These are phyloP conservation scores for Plebejus anna DNA, from an alignment of 2,888 invertebrate species.

Conservation along the genomic window DNA sequence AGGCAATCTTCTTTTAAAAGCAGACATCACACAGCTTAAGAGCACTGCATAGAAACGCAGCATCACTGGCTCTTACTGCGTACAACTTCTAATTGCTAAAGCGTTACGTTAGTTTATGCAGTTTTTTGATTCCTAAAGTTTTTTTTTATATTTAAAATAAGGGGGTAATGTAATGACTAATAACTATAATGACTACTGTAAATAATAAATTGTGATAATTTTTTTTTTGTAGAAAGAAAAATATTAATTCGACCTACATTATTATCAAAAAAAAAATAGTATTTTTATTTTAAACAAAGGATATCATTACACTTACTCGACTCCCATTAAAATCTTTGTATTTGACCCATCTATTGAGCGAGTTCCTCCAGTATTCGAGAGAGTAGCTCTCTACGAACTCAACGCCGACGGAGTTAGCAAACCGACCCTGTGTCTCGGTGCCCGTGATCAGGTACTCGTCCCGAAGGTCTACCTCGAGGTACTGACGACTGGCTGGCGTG, in stretches of 20 bases:
- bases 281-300: no score
- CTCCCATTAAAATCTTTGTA: constrained; percentile 89
- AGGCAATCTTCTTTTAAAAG: background rate
- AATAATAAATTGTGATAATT: no score
- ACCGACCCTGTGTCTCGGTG: constrained; percentile 94
- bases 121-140: background rate
- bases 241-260: no score
- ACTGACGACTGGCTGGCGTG: constrained; percentile 87
- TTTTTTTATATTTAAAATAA: no score
- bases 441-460: constrained; percentile 88
- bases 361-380: constrained; percentile 88
- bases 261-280: no score
- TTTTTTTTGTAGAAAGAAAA: no score
- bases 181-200: no score
- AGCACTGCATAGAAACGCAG: background rate
- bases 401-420: constrained; percentile 93
- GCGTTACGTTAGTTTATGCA: background rate
- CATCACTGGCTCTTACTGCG: background rate
- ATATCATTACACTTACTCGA: constrained; percentile 78
- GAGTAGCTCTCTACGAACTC: constrained; percentile 92
- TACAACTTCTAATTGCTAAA: background rate
- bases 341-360: constrained; percentile 85
- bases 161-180: no score
- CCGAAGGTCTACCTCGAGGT: constrained; percentile 88
- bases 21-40: background rate